Evolutionary conservation across 2,113 vertebrate genomes (phyloP).

Genomic region (Rhinolophus ferrumequinum): DNA sequence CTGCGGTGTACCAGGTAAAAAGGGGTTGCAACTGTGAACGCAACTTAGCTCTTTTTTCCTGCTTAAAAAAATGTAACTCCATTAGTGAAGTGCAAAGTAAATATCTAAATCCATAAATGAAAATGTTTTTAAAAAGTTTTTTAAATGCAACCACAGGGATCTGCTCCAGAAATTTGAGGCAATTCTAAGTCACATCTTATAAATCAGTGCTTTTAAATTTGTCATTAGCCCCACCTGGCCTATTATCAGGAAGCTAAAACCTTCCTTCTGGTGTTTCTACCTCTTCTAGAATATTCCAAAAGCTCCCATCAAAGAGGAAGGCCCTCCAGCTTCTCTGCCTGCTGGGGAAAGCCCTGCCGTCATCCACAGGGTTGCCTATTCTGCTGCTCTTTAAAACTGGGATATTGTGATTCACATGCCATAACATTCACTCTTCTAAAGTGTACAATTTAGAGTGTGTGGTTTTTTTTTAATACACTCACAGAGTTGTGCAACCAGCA

Average conservation of each 20-base stretch:
- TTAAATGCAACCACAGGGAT: not conserved
- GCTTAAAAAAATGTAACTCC: not conserved
- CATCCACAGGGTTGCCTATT: not conserved
- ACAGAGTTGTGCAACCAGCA: not conserved
- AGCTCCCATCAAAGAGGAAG: not conserved
- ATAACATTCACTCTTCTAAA: not conserved
- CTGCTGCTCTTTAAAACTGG: not conserved
- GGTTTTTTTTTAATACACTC: not conserved
- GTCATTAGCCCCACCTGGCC: not conserved
- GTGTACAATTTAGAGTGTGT: not conserved
- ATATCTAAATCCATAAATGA: not conserved
- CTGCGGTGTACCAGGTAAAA: not conserved
- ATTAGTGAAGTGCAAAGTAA: not conserved
- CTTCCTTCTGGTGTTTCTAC: not conserved
- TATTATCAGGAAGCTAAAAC: not conserved
- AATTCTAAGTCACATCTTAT: not conserved
- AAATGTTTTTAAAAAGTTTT: not conserved
- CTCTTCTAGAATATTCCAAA: not conserved
- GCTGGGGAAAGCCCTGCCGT: not conserved
- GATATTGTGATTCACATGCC: not conserved
- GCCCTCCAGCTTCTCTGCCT: not conserved
- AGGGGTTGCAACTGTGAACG: too few species aligned
- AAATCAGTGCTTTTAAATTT: not conserved
- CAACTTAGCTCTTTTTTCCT: not conserved
- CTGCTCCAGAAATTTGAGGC: not conserved